Evolutionary conservation across 2,888 invertebrate genomes (phyloP).

Genomic region (Tipula helvola): DNA sequence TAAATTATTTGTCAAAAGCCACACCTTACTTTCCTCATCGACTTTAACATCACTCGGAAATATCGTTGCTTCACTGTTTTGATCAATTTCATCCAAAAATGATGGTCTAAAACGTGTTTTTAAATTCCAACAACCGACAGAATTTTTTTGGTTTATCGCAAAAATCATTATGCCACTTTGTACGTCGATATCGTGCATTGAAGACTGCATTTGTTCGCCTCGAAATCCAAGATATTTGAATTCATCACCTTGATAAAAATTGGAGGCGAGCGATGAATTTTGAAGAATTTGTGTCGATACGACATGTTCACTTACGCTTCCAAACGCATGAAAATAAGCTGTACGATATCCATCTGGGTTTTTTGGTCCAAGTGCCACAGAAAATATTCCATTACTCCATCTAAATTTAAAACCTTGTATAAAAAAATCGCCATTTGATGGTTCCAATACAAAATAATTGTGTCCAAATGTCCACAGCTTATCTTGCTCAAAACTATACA

Average conservation of each 20-base stretch:
- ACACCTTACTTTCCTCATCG: slow-evolving; percentile 48
- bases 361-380: slow-evolving; percentile 46
- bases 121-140: slow-evolving; percentile 38
- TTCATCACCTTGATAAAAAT: not conserved
- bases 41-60: slow-evolving; percentile 32
- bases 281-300: slow-evolving; percentile 44
- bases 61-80: not conserved
- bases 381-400: slow-evolving; percentile 71
- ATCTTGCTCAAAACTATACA: slow-evolving; percentile 43
- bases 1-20: slow-evolving; percentile 56
- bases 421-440: slow-evolving; percentile 49
- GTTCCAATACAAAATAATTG: slow-evolving; percentile 63
- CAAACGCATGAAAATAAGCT: not conserved
- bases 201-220: slow-evolving; percentile 51
- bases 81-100: slow-evolving; percentile 14
- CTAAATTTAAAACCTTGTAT: slow-evolving; percentile 53
- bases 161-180: slow-evolving; percentile 51
- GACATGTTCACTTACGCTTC: slow-evolving; percentile 41
- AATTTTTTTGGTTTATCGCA: slow-evolving; percentile 55
- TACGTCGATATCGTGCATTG: slow-evolving; percentile 53
- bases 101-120: slow-evolving; percentile 19
- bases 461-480: slow-evolving; percentile 59
- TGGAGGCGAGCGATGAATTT: not conserved
- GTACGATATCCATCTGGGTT: slow-evolving; percentile 18
- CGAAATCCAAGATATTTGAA: slow-evolving; percentile 46